Base-by-base conservation (phyloP, 2,888 invertebrate species). In the Acanthosepion pharaonis region DNA sequence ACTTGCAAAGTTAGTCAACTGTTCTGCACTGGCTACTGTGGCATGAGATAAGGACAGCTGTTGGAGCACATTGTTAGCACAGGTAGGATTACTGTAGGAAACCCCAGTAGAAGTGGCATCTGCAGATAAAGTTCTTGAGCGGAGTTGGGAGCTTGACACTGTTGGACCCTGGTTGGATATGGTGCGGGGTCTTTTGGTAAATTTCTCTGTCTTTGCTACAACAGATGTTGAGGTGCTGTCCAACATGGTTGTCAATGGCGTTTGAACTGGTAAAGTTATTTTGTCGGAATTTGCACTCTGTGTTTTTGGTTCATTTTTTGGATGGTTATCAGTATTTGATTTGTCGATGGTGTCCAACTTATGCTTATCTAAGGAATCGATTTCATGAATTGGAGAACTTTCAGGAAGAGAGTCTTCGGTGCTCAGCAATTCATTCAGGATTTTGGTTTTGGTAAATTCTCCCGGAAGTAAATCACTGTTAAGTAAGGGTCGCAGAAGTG, bases 351-450 rank as follows among this genome's bases (percentile, higher is more conserved):
- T 42, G 48, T 92, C 92, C 48, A 92, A 48, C 18, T 92, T 51
- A 5, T n/a, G 28, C 2, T 93, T 53, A 8, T 93, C 93, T 4
- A 28, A 51, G 28, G 93, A n/a, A 78, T 78, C 78, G 18, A 9
- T 93, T 5, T 93, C 93, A 28, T 49, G 28, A 53, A 11, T 53
- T 1, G 93, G 53, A n/a, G 15, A 53, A 93, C n/a, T 49, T 93
- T 93, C 93, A 15, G 93, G 28, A 33, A 78, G 78, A 9, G 93
- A 93, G 53, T 93, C 93, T 51, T 93, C 93, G 0, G 51, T 53
- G 53, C 93, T 93, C 53, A 93, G 51, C 93, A 93, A n/a, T 51
- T 93, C 93, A 6, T 93, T 93, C 8, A 93, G 49, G 51, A 93
- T 93, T 51, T 93, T 93, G 20, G 93, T 93, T 53, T 93, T 51